phyloP scores from a whole-genome alignment of 1,140 invertebrate genomes.

The Brachionus rubens region DNA sequence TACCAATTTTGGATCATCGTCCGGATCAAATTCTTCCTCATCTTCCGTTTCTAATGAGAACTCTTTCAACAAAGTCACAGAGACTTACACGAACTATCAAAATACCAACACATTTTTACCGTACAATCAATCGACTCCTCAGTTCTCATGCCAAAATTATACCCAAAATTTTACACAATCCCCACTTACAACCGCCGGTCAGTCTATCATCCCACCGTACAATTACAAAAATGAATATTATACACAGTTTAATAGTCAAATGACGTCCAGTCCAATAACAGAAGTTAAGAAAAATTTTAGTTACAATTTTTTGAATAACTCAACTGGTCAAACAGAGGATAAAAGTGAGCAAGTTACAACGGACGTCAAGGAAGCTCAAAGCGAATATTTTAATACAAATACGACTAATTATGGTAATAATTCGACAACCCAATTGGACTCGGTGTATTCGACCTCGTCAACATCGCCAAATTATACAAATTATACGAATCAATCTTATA shows the following conservation, averaged over 20 bases:
- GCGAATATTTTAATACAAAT: neutral
- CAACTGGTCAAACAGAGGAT: neutral
- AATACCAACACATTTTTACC: neutral
- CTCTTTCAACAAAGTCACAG: slow-evolving; percentile 13
- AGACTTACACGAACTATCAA: neutral
- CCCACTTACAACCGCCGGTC: neutral
- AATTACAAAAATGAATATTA: slow-evolving; percentile 2
- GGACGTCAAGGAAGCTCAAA: neutral
- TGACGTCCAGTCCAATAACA: slow-evolving; percentile 12
- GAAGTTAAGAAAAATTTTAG: neutral
- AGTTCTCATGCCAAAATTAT: neutral
- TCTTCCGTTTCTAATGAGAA: neutral
- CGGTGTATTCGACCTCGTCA: slow-evolving; percentile 12
- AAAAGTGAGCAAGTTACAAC: neutral
- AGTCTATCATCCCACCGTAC: neutral
- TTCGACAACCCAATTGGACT: slow-evolving; percentile 36
- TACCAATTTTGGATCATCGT: neutral
- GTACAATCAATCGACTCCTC: neutral
- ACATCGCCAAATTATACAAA: slow-evolving; percentile 11
- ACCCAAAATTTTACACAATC: neutral
- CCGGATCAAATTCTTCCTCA: neutral
- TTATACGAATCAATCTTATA: slow-evolving; percentile 30
- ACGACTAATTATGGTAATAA: neutral
- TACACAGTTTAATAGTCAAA: slow-evolving; percentile 4
- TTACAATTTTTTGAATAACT: slow-evolving; percentile 39